Conservation (phyloP, 1,140 invertebrate genomes). For the Andrena cerasifolii region DNA sequence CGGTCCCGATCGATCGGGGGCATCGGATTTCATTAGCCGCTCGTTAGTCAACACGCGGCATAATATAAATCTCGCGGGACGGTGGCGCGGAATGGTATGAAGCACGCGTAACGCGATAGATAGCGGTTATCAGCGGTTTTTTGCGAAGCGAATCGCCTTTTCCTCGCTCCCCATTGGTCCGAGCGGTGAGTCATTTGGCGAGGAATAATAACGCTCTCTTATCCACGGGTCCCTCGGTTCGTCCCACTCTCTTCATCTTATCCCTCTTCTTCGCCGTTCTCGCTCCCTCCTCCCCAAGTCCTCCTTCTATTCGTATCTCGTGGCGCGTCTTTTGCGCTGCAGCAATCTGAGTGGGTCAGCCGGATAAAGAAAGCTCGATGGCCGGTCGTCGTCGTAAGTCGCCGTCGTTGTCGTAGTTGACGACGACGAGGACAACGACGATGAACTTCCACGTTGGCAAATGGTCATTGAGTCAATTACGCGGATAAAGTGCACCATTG, state of each 20-base stretch:
- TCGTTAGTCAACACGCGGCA: conserved; percentile 44
- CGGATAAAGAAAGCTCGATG: conserved; percentile 73
- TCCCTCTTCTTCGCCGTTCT: not conserved
- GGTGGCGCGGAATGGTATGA: not conserved
- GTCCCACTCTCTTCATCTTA: not conserved
- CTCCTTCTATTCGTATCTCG: conserved; percentile 1
- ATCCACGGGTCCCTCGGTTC: not conserved
- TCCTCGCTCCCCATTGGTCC: conserved; percentile 28
- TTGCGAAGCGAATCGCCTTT: conserved; percentile 49
- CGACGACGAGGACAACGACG: conserved; percentile 44
- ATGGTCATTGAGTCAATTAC: conserved; percentile 81
- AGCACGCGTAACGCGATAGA: conserved; percentile 43
- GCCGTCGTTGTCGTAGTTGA: conserved; percentile 52
- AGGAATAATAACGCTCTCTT: conserved; percentile 58
- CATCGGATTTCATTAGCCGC: conserved; percentile 69
- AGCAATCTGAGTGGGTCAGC: conserved; percentile 73
- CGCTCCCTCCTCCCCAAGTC: not conserved
- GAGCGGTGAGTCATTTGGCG: conserved; percentile 63
- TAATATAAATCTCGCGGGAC: conserved; percentile 55
- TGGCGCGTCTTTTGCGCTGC: conserved; percentile 64
- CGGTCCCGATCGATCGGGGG: conserved; percentile 48
- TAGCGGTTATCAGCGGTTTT: conserved; percentile 64
- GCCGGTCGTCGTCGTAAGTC: conserved; percentile 50
- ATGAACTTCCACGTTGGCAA: conserved; percentile 72
- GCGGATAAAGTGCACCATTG: conserved; percentile 80